Base-by-base conservation (phyloP, 2,888 invertebrate genomes). In the Ophion slaviceki region DNA sequence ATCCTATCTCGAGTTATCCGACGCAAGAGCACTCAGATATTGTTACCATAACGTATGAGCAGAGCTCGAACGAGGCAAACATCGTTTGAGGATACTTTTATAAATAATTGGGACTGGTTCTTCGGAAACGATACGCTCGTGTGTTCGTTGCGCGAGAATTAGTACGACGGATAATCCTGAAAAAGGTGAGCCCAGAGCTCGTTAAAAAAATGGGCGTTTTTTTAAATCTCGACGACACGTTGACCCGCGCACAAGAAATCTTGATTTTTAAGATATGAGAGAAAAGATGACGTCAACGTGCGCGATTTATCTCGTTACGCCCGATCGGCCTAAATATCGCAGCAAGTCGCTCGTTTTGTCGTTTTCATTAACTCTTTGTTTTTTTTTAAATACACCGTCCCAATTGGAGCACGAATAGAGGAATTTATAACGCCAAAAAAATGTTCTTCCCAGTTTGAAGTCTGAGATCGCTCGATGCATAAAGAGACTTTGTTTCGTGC, bases 1-100 rank as follows among this genome's bases (percentile, higher is more conserved):
- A 83, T 80, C 83, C 53, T 83, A 83, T 83, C 84, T 83, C 83
- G 83, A 81, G 66, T 83, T 86, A 81, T 81, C 81, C 59, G 74
- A 77, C 47, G 24, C 40, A 1, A 40, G 8, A 40, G 17, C 45
- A 47, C 75, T 40, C 47, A 53, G 72, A 84, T 80, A 75, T 66
- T 68, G 78, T 83, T 83, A 83, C 83, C 72, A 53, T 70, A 72
- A 14, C 24, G 32, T 24, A n/a, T 40, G 20, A 66, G 53, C 20
- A 20, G 17, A 28, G n/a, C 32, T 57, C 57, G 53, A 57, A 57
- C 28, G 71, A 45, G 36, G 20, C 47, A 57, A 61, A 20, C 28
- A 45, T 61, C 45, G 47, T 57, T 67, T 67, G 77, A 36, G 11
- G 47, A 57, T 67, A 77, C 57, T 68, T 78, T 78, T 68, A 59